A percentile compares a stretch with the other conserved stretches of the same genome.
These are phyloP conservation scores for Microplitis manilae DNA, from an alignment of 2,888 invertebrate species.

Conservation along the genomic window DNA sequence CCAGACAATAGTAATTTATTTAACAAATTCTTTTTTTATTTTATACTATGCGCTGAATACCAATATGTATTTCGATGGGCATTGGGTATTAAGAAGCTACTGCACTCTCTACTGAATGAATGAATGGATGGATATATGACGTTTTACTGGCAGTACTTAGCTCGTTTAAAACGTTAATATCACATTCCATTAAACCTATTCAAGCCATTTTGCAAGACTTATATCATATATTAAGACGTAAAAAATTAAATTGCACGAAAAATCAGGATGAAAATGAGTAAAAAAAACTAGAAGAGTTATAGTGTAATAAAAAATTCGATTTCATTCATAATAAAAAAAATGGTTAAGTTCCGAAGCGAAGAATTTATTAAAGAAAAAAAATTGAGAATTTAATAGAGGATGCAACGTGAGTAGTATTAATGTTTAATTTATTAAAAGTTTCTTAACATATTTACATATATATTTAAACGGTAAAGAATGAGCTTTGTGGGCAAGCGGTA, in stretches of 20 bases:
- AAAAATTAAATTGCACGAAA: neutral
- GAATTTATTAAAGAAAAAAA: slow-evolving; percentile 30
- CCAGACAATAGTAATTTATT: slow-evolving; percentile 31
- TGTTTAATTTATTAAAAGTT: slow-evolving; percentile 43
- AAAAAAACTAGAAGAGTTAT: neutral
- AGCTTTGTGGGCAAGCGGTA: too few relatives aligned
- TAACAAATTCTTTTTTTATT: slow-evolving; percentile 17
- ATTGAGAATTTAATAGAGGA: slow-evolving; percentile 7
- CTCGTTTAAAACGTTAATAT: neutral
- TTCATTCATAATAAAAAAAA: slow-evolving; percentile 1
- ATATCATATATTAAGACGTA: neutral
- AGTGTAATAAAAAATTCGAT: slow-evolving; percentile 24
- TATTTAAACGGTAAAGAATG: too few relatives aligned
- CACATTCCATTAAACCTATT: neutral
- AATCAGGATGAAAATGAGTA: neutral
- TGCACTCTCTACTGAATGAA: neutral
- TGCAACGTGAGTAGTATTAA: slow-evolving; percentile 32
- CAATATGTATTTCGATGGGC: slow-evolving; percentile 47
- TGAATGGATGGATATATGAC: neutral
- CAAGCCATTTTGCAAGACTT: neutral
- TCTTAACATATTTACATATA: too few relatives aligned
- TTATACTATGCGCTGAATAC: slow-evolving; percentile 43
- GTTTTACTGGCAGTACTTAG: neutral
- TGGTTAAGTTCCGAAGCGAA: slow-evolving; percentile 20
- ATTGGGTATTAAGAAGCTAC: slow-evolving; percentile 42